Evolutionary conservation across 1,140 invertebrate species (phyloP).

Genomic region (Drosophila ercepeae): DNA sequence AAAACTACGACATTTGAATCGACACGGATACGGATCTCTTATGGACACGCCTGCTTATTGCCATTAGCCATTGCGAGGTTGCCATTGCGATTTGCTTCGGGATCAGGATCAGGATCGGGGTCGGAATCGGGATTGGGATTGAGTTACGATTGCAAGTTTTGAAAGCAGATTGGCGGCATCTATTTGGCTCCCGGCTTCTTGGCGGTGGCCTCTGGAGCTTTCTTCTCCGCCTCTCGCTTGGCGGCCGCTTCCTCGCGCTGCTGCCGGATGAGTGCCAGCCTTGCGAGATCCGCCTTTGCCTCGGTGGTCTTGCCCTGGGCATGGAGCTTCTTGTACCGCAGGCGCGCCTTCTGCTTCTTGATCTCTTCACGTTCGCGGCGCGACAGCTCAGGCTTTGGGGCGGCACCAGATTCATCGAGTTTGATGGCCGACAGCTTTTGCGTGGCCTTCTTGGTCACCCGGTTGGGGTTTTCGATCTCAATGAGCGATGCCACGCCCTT

Average conservation of each 20-base stretch:
- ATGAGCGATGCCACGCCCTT: slow-evolving; percentile 96
- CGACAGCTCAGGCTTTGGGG: slow-evolving; percentile 90
- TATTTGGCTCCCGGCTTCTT: slow-evolving; percentile 62
- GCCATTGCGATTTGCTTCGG: neutral
- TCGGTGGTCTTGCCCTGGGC: slow-evolving; percentile 97
- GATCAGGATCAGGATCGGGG: neutral
- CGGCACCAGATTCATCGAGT: slow-evolving; percentile 83
- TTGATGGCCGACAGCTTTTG: slow-evolving; percentile 87
- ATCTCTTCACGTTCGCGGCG: slow-evolving; percentile 94
- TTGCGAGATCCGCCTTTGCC: slow-evolving; percentile 95
- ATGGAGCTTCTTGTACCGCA: slow-evolving; percentile 95
- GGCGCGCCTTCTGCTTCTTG: slow-evolving; percentile 94
- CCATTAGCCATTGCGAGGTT: neutral
- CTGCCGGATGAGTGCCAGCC: slow-evolving; percentile 95
- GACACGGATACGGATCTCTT: neutral
- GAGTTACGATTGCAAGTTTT: neutral
- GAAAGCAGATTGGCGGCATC: neutral
- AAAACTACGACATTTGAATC: slow-evolving; percentile 36
- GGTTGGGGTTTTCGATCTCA: slow-evolving; percentile 98
- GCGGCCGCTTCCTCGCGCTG: slow-evolving; percentile 97
- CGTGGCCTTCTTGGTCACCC: slow-evolving; percentile 91
- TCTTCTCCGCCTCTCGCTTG: slow-evolving; percentile 93
- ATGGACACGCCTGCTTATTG: neutral
- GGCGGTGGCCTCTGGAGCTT: slow-evolving; percentile 78
- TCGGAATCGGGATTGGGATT: neutral